Conservation (phyloP, 1,140 invertebrate genomes). For the Drosophila virilis region DNA sequence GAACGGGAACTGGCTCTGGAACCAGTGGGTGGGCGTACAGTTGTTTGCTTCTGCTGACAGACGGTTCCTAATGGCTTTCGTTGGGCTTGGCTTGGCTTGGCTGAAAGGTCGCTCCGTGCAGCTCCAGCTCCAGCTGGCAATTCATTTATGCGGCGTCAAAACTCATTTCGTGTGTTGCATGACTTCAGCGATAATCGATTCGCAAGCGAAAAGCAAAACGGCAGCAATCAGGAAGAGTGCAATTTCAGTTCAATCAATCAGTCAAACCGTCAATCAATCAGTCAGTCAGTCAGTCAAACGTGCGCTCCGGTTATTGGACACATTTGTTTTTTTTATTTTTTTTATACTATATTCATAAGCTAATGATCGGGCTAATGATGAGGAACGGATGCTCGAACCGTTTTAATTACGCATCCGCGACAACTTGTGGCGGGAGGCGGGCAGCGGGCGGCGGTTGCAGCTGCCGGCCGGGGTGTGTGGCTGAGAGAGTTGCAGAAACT, state of each 20-base stretch:
- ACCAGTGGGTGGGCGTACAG: slow-evolving; percentile 44
- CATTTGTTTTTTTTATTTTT: slow-evolving; percentile 6
- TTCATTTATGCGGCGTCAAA: slow-evolving; percentile 64
- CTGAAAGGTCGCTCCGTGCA: slow-evolving; percentile 59
- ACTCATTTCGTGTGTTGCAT: slow-evolving; percentile 48
- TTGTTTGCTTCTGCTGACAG: slow-evolving; percentile 44
- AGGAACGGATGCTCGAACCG: slow-evolving; percentile 65
- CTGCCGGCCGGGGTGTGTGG: neutral
- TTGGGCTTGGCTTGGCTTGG: slow-evolving; percentile 38
- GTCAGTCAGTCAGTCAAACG: slow-evolving; percentile 27
- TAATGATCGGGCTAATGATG: slow-evolving; percentile 36
- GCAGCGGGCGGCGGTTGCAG: no score
- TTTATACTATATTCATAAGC: slow-evolving; percentile 61
- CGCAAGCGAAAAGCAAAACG: slow-evolving; percentile 25
- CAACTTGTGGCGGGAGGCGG: slow-evolving; percentile 43
- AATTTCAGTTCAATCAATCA: slow-evolving; percentile 58
- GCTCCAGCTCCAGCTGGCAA: slow-evolving; percentile 21
- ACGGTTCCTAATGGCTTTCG: slow-evolving; percentile 42
- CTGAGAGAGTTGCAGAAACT: slow-evolving; percentile 38
- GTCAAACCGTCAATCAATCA: slow-evolving; percentile 41
- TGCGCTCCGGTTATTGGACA: slow-evolving; percentile 2
- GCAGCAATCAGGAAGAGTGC: slow-evolving; percentile 72
- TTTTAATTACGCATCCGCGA: slow-evolving; percentile 72
- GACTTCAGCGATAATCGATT: slow-evolving; percentile 41
- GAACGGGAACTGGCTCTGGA: slow-evolving; percentile 6